Conservation (phyloP, 2,113 vertebrate species). For the Heliornis fulica region DNA sequence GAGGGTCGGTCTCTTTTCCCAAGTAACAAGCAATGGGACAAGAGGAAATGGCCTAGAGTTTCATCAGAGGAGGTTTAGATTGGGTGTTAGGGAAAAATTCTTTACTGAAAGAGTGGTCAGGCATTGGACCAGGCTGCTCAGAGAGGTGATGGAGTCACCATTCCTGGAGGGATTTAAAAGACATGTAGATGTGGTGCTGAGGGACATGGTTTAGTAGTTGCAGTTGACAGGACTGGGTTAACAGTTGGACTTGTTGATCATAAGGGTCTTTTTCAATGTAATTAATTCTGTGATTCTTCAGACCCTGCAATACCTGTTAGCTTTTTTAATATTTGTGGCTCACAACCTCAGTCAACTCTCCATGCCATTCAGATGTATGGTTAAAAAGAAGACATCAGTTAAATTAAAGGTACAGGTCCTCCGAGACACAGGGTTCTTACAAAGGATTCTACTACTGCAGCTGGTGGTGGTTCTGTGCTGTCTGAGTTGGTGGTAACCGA, state of each 20-base stretch:
- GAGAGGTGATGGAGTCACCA: rapidly evolving
- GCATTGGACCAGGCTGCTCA: neutral
- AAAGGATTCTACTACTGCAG: neutral
- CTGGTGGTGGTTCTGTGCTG: neutral
- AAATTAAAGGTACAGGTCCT: neutral
- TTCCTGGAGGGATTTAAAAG: neutral
- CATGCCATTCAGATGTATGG: neutral
- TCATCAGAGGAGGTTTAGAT: rapidly evolving
- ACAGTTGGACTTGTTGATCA: neutral
- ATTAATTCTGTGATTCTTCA: neutral
- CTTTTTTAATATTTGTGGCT: neutral
- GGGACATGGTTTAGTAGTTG: neutral
- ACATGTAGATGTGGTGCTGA: rapidly evolving
- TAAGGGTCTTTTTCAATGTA: neutral
- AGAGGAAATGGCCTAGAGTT: too few species aligned
- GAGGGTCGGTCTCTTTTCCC: too few species aligned
- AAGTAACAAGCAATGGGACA: too few species aligned
- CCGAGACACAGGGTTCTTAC: too few species aligned
- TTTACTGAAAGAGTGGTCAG: rapidly evolving
- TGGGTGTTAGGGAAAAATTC: neutral
- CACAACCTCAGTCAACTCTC: neutral
- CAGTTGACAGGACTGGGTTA: rapidly evolving
- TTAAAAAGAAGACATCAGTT: neutral
- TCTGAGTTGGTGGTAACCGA: neutral
- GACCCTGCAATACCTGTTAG: neutral